Percentiles rank a stretch among this genome's conserved stretches.
Evolutionary conservation across 2,113 vertebrate genomes (phyloP).

Genomic region (Ellobius talpinus): DNA sequence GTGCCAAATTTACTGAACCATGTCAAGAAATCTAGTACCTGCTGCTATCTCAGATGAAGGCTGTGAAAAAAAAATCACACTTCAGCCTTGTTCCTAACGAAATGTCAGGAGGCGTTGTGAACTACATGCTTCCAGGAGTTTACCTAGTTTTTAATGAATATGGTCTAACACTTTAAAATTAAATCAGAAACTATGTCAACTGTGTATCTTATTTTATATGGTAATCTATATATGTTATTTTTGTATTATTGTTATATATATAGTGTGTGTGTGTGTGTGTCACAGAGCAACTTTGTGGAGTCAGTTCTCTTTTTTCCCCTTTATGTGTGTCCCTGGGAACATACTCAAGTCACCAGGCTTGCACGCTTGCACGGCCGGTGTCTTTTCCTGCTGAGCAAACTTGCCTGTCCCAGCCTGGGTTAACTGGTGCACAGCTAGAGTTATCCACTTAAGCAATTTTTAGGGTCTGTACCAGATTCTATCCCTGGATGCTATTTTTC

Average conservation of each 20-base stretch:
- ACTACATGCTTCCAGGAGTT: background rate
- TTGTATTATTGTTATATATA: background rate
- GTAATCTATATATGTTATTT: background rate
- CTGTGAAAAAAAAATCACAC: conserved; percentile 33
- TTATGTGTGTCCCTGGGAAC: background rate
- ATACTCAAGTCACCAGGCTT: background rate
- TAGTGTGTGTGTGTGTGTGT: background rate
- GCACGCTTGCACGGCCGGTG: too few species aligned
- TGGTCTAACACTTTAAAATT: conserved; percentile 37
- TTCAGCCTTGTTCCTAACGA: conserved; percentile 18
- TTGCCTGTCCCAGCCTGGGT: background rate
- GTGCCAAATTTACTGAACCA: conserved; percentile 18
- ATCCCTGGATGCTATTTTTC: background rate
- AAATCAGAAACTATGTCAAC: background rate
- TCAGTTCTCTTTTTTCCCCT: background rate
- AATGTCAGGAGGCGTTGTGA: background rate
- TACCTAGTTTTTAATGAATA: background rate
- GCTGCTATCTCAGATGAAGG: background rate
- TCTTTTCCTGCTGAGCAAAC: background rate
- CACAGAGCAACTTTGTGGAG: background rate
- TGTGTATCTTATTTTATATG: background rate
- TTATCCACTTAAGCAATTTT: background rate
- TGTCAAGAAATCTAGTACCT: conserved; percentile 62
- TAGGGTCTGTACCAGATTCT: background rate
- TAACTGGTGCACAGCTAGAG: background rate